A percentile compares a stretch with the other conserved stretches of the same genome.
phyloP scores from a whole-genome alignment of 1,140 invertebrate species.

The Homarus americanus region DNA sequence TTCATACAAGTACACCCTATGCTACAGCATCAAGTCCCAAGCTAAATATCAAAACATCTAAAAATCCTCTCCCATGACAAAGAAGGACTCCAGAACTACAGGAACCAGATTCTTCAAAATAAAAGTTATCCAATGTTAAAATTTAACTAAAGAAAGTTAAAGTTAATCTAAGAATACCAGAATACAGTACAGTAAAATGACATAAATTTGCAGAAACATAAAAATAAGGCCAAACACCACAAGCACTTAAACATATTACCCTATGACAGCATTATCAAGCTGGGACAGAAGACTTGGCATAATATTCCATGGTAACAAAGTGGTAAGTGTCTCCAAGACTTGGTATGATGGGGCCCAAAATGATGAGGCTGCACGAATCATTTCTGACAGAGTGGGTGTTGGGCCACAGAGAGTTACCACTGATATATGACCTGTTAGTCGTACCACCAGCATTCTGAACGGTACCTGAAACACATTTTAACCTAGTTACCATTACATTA shows the following conservation, averaged over 20 bases:
- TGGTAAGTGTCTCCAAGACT: conserved; percentile 78
- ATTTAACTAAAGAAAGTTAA: background rate
- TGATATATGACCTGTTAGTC: conserved; percentile 86
- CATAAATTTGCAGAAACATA: background rate
- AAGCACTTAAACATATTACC: conserved; percentile 45
- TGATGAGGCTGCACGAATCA: conserved; percentile 85
- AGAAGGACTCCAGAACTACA: too few relatives aligned
- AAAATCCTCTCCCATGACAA: too few relatives aligned
- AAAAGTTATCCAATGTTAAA: too few relatives aligned
- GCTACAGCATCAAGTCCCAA: too few relatives aligned
- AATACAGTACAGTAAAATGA: too few relatives aligned
- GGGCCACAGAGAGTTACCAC: conserved; percentile 88
- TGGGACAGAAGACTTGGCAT: conserved; percentile 57
- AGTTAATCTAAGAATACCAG: background rate
- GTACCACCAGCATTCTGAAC: conserved; percentile 87
- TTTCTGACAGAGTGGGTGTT: conserved; percentile 84
- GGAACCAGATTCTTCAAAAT: too few relatives aligned
- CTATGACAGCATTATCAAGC: conserved; percentile 72
- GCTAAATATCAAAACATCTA: too few relatives aligned
- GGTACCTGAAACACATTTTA: conserved; percentile 83
- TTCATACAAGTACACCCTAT: too few relatives aligned
- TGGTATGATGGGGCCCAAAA: conserved; percentile 87
- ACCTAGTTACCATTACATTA: conserved; percentile 42
- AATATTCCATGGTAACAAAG: conserved; percentile 69
- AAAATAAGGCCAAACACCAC: too few relatives aligned